Conservation (phyloP, 2,113 vertebrate genomes). For the Lanius collurio region DNA sequence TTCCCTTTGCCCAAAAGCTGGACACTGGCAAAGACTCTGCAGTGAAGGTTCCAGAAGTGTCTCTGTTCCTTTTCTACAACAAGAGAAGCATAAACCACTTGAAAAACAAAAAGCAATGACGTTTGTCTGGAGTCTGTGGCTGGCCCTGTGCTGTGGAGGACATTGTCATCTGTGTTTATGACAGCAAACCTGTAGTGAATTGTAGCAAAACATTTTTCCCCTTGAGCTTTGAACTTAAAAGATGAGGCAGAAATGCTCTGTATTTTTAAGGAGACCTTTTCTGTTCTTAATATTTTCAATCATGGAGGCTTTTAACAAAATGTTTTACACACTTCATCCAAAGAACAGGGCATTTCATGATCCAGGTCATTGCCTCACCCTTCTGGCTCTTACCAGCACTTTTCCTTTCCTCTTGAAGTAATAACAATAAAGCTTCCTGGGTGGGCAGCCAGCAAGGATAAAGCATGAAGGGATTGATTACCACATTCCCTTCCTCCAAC, state of each 20-base stretch:
- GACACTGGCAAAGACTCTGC: constrained; percentile 28
- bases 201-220: constrained; percentile 39
- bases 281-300: constrained; percentile 72
- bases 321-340: constrained; percentile 71
- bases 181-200: constrained; percentile 52
- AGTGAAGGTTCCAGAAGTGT: constrained; percentile 10
- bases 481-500: background rate
- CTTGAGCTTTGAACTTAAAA: constrained; percentile 61
- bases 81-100: constrained; percentile 14
- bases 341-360: constrained; percentile 69
- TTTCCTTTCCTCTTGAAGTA: constrained; percentile 62
- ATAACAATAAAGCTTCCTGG: constrained; percentile 32
- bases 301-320: constrained; percentile 71
- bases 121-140: constrained; percentile 29
- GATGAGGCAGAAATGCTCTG: constrained; percentile 62
- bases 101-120: constrained; percentile 47
- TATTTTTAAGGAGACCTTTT: constrained; percentile 67
- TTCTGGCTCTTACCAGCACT: constrained; percentile 74
- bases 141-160: constrained; percentile 55
- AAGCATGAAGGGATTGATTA: background rate
- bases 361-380: constrained; percentile 64
- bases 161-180: constrained; percentile 41
- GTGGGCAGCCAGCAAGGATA: constrained; percentile 25
- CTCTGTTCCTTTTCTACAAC: constrained; percentile 27
- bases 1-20: background rate